Evolutionary conservation across 2,113 vertebrate genomes (phyloP), one percentile per base, ranked within the genome.

Genomic region (Forbesichthys papilliferus): DNA sequence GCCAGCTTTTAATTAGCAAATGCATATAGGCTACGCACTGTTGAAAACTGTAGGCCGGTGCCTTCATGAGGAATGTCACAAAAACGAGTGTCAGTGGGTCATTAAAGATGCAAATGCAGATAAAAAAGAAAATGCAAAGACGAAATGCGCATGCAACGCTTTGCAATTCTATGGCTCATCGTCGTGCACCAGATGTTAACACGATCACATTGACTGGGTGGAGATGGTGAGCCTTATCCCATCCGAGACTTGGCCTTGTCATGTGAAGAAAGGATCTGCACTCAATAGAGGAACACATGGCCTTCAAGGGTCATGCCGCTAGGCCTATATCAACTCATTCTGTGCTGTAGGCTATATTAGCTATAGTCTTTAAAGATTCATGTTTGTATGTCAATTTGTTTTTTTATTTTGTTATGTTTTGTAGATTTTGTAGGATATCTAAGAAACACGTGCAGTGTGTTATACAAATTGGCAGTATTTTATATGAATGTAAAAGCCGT

Each of bases 1-100:
- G 74, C 46, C 81, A 75, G 68, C 56, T 87, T 27, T 86, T 84
- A 47, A 84, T 89, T 79, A 74, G 48, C 49, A 81, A 84, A 89
- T 76, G 79, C 70, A 70, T 68, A 69, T 42, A 67, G 11, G 33
- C 69, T 74, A 66, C 52, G 16, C 69, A 67, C 66, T 63, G 5
- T 14, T 54, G 55, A 61, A 66, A 74, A 67, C 27, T 48, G 61
- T 55, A 42, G 36, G 36, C 12, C 14, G 48, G 1, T 78, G 70
- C 77, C 86, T 79, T 72, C 68, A 64, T 63, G 73, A 83, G 82
- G 57, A 48, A 83, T 74, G 76, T 56, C 77, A 58, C 75, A 33
- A 36, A 14, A 12, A 27, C 53, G 68, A 42, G 18, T 18, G 56
- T 64, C 33, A n/a, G 55, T 10, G 51, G 59, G 36, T 11, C 54